phyloP scores from a whole-genome alignment of 2,797 vertebrate genomes.

The Channa striata region DNA sequence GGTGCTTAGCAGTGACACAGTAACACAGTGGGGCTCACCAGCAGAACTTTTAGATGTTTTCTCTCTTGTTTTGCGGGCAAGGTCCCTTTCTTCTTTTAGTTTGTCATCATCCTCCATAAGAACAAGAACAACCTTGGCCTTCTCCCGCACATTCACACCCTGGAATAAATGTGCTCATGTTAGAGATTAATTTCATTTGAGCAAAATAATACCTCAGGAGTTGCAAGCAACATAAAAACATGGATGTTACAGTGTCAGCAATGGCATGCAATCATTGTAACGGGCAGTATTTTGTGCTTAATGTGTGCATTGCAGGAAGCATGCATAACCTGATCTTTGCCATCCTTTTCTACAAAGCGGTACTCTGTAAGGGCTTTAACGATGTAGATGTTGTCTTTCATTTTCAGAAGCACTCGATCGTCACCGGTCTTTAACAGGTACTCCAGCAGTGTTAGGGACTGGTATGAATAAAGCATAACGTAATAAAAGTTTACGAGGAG shows the following conservation, averaged over 20 bases:
- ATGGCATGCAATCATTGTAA: conserved; percentile 10
- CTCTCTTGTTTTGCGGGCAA: conserved; percentile 97
- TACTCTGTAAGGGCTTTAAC: conserved; percentile 96
- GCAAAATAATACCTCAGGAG: background rate
- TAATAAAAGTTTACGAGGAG: background rate
- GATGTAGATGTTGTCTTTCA: conserved; percentile 95
- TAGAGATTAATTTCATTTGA: conserved; percentile 12
- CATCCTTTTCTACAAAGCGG: conserved; percentile 94
- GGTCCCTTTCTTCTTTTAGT: conserved; percentile 93
- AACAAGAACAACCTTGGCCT: conserved; percentile 94
- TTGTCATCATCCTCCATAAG: conserved; percentile 94
- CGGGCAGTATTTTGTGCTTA: background rate
- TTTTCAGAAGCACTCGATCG: conserved; percentile 93
- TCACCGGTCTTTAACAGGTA: conserved; percentile 97
- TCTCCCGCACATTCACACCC: conserved; percentile 95
- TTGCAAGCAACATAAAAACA: background rate
- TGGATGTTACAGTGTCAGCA: conserved; percentile 3
- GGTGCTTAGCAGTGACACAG: background rate
- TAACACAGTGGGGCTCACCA: conserved; percentile 75
- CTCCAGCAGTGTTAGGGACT: conserved; percentile 94
- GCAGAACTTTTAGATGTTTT: conserved; percentile 92
- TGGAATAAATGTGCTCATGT: conserved; percentile 42
- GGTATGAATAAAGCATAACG: background rate
- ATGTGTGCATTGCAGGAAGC: background rate
- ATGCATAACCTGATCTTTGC: conserved; percentile 92